Base-by-base conservation (phyloP, 2,888 invertebrate genomes). In the Cataglyphis altisquamis region DNA sequence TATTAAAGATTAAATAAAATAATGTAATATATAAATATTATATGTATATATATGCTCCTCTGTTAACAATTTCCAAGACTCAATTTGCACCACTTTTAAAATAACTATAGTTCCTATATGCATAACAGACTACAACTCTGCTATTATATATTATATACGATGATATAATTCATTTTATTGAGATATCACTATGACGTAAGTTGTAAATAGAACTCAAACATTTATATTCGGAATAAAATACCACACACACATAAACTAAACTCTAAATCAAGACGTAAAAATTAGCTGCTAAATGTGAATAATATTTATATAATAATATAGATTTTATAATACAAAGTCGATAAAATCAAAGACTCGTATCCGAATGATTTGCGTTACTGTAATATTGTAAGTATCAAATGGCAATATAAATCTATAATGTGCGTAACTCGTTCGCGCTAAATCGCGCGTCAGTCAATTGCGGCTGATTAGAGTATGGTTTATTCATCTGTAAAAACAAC, bases 111-210 rank as follows among this genome's bases (percentile, higher is more conserved):
- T 57, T 72, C 21, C 32, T 55, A 52, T 25, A 15, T 9, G 18
- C 18, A 29, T 32, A 62, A 62, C 62, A 62, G 32, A 32, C 36
- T 36, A 36, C 62, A 29, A 62, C 62, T 70, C 32, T 52, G 36
- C 21, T 72, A 72, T 36, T 36, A 68, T 2, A 25, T 21, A 32
- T 62, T 62, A 72, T 48, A 57, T 25, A 25, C 55, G 55, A 55
- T 70, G 36, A 55, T 67, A 70, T 57, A 72, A 55, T 55, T 72
- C 21, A 52, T 72, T 72, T 57, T 57, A 72, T 55, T 57, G 18
- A 52, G 15, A 55, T 68, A 70, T 55, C 21, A 15, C 9, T 70
- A 21, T 25, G 21, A 72, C 12, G n/a, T 25, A 72, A 55, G 36
- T 72, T 55, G 21, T 72, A 39, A 72, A 45, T 10, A 1, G 18